Base-by-base conservation (phyloP, 2,113 vertebrate species). In the Corythornis madagascariensis region DNA sequence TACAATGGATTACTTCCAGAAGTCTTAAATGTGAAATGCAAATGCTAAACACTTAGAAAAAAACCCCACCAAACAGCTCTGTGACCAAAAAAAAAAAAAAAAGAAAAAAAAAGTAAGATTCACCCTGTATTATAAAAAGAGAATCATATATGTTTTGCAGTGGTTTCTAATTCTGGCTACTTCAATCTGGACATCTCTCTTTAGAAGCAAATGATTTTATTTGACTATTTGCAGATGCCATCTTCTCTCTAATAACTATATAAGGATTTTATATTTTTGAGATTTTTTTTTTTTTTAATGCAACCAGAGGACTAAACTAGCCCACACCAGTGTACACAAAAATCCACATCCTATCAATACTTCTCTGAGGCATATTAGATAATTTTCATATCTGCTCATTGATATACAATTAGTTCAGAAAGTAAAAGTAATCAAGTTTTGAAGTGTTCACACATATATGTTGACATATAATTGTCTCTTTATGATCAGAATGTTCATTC, bases 51-150 rank as follows among this genome's bases (percentile, higher is more conserved):
- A 29, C 22, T 52, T 60, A 12, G 18, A 2, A 16, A 56, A n/a
- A 15, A 0, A 0, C 11, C 6, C 35, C 76, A 76, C 29, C 9
- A 73, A 66, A 45, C 6, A 38, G 2, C 4, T 69, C 6, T 57
- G 20, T 76, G 25, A 45, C 11, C 88, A 90, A 21, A 86, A 26
- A 4, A 50, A 50, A 20, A 48, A 24, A 10, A 22, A 48, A 48
- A 48, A 48, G 4, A 19, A 47, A 47, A 16, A 4, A 43, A 20
- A 25, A 45, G 38, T 72, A 79, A 21, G 20, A 48, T 48, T 22
- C 17, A 53, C 1, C 7, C 18, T 24, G 5, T 26, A 38, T 21
- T 42, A n/a, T 20, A 69, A 55, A 71, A n/a, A 35, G 11, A 59
- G 20, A 64, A 67, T 4, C 17, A 53, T 18, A 12, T 1, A 48